Base-by-base conservation (phyloP, 2,797 vertebrate genomes). In the Poeciliopsis turneri region DNA sequence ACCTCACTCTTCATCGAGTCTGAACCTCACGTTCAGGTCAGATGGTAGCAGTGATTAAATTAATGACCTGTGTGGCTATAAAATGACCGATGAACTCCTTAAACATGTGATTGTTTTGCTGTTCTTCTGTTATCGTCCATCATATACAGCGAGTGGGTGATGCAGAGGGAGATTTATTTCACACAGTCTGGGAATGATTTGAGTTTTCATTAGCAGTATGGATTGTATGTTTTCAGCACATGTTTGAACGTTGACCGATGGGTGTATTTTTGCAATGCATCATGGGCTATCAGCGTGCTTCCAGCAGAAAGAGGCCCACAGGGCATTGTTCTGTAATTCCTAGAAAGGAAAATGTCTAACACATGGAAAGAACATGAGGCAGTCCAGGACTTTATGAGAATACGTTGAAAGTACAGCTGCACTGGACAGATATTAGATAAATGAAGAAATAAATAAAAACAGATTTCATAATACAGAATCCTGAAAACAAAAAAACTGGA, bases 191-290 rank as follows among this genome's bases (percentile, higher is more conserved):
- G 78, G 77, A 83, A 74, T 78, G 75, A 81, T 78, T 81, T 25
- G 66, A 25, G 20, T 79, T 86, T 85, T 85, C 74, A 81, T 86
- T 78, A 61, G 46, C 88, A 71, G 68, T 75, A 74, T 77, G 53
- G 69, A 25, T 73, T 12, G 36, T 76, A 81, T 78, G 57, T 79
- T 88, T 75, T 86, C 72, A 79, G 76, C 66, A 55, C 33, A 61
- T 13, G 55, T 7, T 33, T 16, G 55, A 55, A 75, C 13, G 43
- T 28, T 84, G 86, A 90, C 77, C 2, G 75, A 84, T 84, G 69
- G 72, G 25, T 83, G 13, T 88, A 41, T 83, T 88, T 89, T 73
- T 78, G 78, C 51, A 61, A 76, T 88, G 61, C 68, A 82, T 90
- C 80, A 83, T 18, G 25, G 30, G 13, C 76, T 69, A 77, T 86